Evolutionary conservation across 2,113 vertebrate genomes (phyloP).

Genomic region (Melospiza melodia): DNA sequence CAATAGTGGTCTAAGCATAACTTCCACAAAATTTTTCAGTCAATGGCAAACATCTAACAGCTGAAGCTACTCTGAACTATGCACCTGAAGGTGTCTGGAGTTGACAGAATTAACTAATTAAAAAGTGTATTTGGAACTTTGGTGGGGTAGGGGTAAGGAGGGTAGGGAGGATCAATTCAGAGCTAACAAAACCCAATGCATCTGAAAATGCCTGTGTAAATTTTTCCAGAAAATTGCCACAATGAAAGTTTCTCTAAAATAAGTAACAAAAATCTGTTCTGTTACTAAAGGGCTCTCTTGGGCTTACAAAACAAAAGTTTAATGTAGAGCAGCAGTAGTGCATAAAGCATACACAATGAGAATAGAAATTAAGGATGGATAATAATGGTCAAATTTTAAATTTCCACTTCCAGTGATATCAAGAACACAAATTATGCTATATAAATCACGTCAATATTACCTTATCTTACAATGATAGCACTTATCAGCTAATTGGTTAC

Average conservation of each 20-base stretch:
- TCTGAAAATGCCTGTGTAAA: background rate
- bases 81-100: background rate
- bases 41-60: background rate
- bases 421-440: background rate
- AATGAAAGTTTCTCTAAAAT: background rate
- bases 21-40: background rate
- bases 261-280: background rate
- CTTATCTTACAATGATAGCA: background rate
- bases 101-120: background rate
- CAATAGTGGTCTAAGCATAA: background rate
- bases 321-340: background rate
- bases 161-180: background rate
- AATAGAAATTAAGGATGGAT: background rate
- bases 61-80: background rate
- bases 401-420: background rate
- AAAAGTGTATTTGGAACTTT: background rate
- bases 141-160: fast-evolving
- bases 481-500: background rate
- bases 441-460: background rate
- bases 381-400: background rate
- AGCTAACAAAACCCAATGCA: background rate
- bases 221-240: background rate
- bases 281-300: background rate
- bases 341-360: background rate
- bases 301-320: background rate